Percentiles rank a stretch among this genome's conserved stretches.
Evolutionary conservation across 2,113 vertebrate species (phyloP).

Genomic region (Benitochromis conjunctus): DNA sequence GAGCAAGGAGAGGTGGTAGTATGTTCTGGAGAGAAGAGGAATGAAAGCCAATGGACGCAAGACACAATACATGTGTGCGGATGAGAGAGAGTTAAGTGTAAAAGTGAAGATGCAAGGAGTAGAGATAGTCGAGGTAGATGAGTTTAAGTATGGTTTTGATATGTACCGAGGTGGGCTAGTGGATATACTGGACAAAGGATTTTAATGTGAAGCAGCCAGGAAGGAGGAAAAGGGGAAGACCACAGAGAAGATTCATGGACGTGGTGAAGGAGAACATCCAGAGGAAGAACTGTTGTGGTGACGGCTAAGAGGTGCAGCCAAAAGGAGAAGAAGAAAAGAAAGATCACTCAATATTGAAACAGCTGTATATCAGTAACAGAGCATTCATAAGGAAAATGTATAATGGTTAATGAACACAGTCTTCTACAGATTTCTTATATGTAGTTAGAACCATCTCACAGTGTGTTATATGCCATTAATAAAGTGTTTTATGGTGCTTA

Average conservation of each 20-base stretch:
- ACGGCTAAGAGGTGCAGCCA: background rate
- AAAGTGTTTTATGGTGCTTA: background rate
- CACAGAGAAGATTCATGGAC: background rate
- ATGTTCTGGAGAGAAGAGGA: background rate
- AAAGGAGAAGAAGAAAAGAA: background rate
- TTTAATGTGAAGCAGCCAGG: background rate
- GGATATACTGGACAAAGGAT: background rate
- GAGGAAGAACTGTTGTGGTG: background rate
- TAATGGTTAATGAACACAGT: background rate
- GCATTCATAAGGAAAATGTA: background rate
- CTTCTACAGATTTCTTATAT: background rate
- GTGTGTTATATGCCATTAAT: background rate
- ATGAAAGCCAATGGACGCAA: background rate
- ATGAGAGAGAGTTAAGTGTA: background rate
- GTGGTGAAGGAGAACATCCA: background rate
- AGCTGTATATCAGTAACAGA: background rate
- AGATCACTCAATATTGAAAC: background rate
- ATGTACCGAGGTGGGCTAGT: background rate
- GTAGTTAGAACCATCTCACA: background rate
- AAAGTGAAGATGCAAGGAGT: background rate
- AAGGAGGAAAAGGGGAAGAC: background rate
- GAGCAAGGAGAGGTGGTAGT: background rate
- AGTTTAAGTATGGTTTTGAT: background rate
- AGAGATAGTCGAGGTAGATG: background rate
- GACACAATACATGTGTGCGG: background rate